These are phyloP conservation scores for Macropis europaea DNA, from an alignment of 2,888 invertebrate genomes.

Conservation along the genomic window DNA sequence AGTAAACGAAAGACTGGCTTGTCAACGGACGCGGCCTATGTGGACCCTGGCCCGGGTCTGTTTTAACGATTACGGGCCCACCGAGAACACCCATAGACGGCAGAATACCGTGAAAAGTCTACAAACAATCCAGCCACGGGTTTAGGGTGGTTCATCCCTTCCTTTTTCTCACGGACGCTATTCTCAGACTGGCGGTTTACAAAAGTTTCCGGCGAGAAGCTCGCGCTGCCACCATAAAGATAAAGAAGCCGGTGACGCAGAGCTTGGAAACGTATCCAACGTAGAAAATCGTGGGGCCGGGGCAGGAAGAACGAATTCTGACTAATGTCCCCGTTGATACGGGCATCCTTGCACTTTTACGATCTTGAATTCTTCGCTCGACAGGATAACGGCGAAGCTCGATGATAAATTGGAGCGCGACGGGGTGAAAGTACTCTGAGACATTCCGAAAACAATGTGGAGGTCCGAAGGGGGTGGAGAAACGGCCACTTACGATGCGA, in stretches of 20 bases:
- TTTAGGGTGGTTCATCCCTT: not conserved
- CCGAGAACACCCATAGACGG: conserved; percentile 25
- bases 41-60: conserved; percentile 32
- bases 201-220: conserved; percentile 18
- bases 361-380: not conserved
- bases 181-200: conserved; percentile 30
- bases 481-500: conserved; percentile 23
- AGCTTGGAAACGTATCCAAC: conserved; percentile 31
- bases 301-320: conserved; percentile 25
- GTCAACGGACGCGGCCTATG: conserved; percentile 59
- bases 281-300: not conserved
- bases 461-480: not conserved
- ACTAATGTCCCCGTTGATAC: conserved; percentile 53
- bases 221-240: conserved; percentile 44
- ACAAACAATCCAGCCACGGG: conserved; percentile 33
- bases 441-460: conserved; percentile 22
- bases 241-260: conserved; percentile 45
- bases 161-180: conserved; percentile 6
- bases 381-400: too few species aligned
- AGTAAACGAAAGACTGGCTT: conserved; percentile 56
- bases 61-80: conserved; percentile 51
- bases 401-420: conserved; percentile 1
- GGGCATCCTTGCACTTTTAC: not conserved
- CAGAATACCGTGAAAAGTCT: conserved; percentile 36
- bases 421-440: conserved; percentile 11